Evolutionary conservation across 2,113 vertebrate species (phyloP), one percentile per base, ranked within the genome.

Genomic region (Epinephelus lanceolatus): DNA sequence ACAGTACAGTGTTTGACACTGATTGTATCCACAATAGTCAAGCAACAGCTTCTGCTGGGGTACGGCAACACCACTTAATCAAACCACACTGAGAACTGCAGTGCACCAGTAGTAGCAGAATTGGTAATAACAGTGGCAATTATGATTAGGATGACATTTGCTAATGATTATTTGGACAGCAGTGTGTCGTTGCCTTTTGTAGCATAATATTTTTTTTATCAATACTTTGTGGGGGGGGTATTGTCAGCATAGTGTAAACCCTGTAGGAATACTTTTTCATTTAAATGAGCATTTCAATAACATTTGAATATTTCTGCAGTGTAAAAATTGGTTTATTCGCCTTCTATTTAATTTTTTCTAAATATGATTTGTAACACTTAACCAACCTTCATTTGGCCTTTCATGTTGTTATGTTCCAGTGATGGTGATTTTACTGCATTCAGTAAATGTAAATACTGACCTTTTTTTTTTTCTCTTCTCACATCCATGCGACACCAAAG

Each of bases 401-500:
- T 30, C 30, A 2, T 40, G 18, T 25, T 9, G n/a, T 5, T 40
- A 63, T 59, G 30, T 45, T 72, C 18, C 56, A 49, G 21, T 42
- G 51, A 63, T 25, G 63, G 19, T 13, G 52, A 47, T 76, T 68
- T 27, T 55, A 19, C 40, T 53, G 15, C 76, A 76, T 69, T 60
- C 9, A 73, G 13, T 83, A 80, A 70, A 82, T 63, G 37, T 59
- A 47, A 59, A 73, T 40, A 33, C 25, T 27, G 55, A 47, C 37
- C 14, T 55, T 30, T 18, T 60, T 27, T 42, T 25, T 68, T 62
- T 27, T 18, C 11, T 45, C 11, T 45, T 3, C 33, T 19, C 63
- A 19, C 33, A 52, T 83, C 69, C n/a, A 57, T 63, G 17, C 59
- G 27, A 75, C 30, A 82, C 1, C 33, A 80, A 65, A 76, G 45